Evolutionary conservation across 2,888 invertebrate species (phyloP).

Genomic region (Nemapogon koenigi): DNA sequence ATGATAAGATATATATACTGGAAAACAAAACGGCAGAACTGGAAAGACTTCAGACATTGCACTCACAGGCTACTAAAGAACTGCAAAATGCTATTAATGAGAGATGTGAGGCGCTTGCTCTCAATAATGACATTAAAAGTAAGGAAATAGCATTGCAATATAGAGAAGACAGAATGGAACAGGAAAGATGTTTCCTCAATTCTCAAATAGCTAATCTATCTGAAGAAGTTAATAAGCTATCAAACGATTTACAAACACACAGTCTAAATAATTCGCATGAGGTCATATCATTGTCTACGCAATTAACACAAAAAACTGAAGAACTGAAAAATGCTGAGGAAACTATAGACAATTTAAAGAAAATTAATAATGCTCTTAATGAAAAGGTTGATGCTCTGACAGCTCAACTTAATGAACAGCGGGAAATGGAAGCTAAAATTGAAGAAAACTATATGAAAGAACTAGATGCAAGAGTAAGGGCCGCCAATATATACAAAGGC

Average conservation of each 20-base stretch:
- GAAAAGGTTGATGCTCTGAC: conserved; percentile 73
- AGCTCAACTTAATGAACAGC: conserved; percentile 74
- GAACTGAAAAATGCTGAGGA: conserved; percentile 77
- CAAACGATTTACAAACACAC: conserved; percentile 77
- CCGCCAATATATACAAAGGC: conserved; percentile 84
- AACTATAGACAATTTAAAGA: conserved; percentile 71
- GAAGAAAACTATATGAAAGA: conserved; percentile 80
- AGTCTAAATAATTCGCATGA: conserved; percentile 72
- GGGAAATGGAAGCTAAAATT: conserved; percentile 77
- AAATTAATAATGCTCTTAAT: conserved; percentile 72
- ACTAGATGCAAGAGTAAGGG: conserved; percentile 82
- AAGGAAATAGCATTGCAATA: conserved; percentile 80
- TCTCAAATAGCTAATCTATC: conserved; percentile 81
- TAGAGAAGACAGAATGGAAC: conserved; percentile 84
- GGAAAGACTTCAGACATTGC: conserved; percentile 73
- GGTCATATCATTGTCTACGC: conserved; percentile 72
- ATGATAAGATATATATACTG: conserved; percentile 73
- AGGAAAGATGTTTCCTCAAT: conserved; percentile 77
- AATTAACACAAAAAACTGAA: conserved; percentile 79
- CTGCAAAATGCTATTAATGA: conserved; percentile 76
- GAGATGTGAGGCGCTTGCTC: conserved; percentile 84
- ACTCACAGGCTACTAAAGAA: conserved; percentile 74
- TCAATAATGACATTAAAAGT: conserved; percentile 81
- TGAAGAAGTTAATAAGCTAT: conserved; percentile 79
- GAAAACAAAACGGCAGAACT: conserved; percentile 77